Evolutionary conservation across 2,113 vertebrate genomes (phyloP).

Genomic region (Oncorhynchus tshawytscha): DNA sequence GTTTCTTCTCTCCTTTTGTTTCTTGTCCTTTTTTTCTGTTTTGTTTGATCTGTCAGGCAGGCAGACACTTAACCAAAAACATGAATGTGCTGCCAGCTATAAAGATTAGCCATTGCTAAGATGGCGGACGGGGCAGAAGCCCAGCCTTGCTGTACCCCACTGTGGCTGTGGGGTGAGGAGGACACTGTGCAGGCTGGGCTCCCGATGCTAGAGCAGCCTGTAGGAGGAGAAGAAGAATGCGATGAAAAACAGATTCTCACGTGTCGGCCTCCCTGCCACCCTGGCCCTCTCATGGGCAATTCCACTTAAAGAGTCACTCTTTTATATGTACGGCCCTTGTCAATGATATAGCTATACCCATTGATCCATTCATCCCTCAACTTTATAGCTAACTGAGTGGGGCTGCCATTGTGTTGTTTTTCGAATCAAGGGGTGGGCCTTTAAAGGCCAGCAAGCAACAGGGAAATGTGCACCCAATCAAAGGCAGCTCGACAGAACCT

Average conservation of each 20-base stretch:
- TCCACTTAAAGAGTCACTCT: constrained; percentile 43
- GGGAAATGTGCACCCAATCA: constrained; percentile 75
- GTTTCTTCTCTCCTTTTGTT: constrained; percentile 53
- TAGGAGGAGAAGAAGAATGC: not conserved
- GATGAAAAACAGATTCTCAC: constrained; percentile 26
- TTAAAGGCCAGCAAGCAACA: constrained; percentile 51
- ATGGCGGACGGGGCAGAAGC: constrained; percentile 53
- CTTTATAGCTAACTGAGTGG: no score
- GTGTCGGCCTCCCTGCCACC: constrained; percentile 35
- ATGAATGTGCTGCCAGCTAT: constrained; percentile 21
- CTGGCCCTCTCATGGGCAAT: constrained; percentile 57
- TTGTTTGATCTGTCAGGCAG: constrained; percentile 24
- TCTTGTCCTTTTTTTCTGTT: constrained; percentile 39
- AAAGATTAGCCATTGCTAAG: constrained; percentile 45
- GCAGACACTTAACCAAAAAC: constrained; percentile 52
- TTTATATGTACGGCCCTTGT: no score
- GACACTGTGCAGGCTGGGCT: not conserved
- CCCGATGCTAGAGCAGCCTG: not conserved
- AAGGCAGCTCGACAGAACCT: constrained; percentile 60
- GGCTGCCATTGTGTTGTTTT: no score
- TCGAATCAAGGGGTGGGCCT: no score
- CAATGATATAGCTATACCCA: no score
- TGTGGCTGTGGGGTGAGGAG: constrained; percentile 42
- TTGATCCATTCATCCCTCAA: no score
- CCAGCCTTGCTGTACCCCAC: constrained; percentile 54